Evolutionary conservation across 1,140 invertebrate species (phyloP).

Genomic region (Leptoteleia sp.): DNA sequence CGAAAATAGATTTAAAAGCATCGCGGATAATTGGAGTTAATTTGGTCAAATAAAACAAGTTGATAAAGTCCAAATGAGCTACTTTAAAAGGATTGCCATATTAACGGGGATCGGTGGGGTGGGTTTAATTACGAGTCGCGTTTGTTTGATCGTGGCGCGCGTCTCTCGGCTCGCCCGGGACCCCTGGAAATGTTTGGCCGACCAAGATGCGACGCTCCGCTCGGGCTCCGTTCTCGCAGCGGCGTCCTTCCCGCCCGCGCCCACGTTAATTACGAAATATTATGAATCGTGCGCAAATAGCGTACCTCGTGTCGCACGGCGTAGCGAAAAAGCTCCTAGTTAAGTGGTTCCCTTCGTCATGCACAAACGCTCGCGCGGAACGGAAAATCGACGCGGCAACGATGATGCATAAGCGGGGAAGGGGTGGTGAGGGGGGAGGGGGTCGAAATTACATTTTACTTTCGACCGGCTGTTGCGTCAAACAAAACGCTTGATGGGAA

Average conservation of each 20-base stretch:
- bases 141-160: slow-evolving; percentile 40
- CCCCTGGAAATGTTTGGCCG: slow-evolving; percentile 45
- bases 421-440: neutral
- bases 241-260: slow-evolving; percentile 6
- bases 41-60: slow-evolving; percentile 54
- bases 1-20: slow-evolving; percentile 36
- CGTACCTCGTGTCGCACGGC: slow-evolving; percentile 15
- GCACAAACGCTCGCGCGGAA: slow-evolving; percentile 2
- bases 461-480: slow-evolving; percentile 36
- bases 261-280: slow-evolving; percentile 50
- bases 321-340: slow-evolving; percentile 19
- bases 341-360: slow-evolving; percentile 36
- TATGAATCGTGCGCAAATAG: slow-evolving; percentile 44
- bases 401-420: too few relatives aligned
- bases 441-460: too few relatives aligned
- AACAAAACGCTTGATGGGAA: slow-evolving; percentile 42
- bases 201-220: slow-evolving; percentile 41
- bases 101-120: slow-evolving; percentile 47
- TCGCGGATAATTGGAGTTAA: slow-evolving; percentile 46
- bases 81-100: slow-evolving; percentile 53
- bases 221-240: slow-evolving; percentile 12
- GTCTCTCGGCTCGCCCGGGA: slow-evolving; percentile 15
- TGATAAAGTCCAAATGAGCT: slow-evolving; percentile 48
- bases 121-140: slow-evolving; percentile 59
- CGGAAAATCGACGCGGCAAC: too few relatives aligned